phyloP scores from a whole-genome alignment of 2,113 vertebrate genomes.

The Scopus umbretta region DNA sequence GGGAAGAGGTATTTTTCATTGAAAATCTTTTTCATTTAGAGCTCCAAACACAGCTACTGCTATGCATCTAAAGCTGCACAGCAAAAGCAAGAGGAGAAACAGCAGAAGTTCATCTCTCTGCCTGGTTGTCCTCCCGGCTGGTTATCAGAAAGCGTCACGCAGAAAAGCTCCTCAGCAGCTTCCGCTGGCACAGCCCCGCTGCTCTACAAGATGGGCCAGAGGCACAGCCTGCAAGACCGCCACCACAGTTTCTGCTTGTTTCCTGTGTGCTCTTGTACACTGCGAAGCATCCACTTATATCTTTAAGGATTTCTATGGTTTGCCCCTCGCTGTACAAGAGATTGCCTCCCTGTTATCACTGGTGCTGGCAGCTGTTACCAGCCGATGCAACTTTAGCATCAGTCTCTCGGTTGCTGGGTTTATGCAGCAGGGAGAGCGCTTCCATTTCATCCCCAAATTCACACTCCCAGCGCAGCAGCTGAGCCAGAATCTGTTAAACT shows the following conservation, averaged over 20 bases:
- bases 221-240: accelerated
- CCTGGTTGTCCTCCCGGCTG: not conserved
- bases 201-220: not conserved
- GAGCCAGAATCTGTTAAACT: not conserved
- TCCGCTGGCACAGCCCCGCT: not conserved
- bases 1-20: not conserved
- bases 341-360: not conserved
- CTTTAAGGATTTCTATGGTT: not conserved
- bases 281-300: not conserved
- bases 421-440: not conserved
- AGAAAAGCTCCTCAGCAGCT: not conserved
- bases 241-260: not conserved
- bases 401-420: not conserved
- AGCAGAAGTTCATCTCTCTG: not conserved
- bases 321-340: not conserved
- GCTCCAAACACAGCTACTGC: not conserved
- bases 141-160: not conserved
- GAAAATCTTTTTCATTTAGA: not conserved
- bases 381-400: not conserved
- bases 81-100: not conserved
- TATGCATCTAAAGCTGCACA: not conserved
- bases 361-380: not conserved
- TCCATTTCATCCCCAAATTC: not conserved
- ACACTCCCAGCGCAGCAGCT: not conserved
- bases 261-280: not conserved